Percentiles rank a stretch among this genome's conserved stretches.
These are phyloP conservation scores for Nyctibius grandis DNA, from an alignment of 2,797 vertebrate genomes.

Conservation along the genomic window DNA sequence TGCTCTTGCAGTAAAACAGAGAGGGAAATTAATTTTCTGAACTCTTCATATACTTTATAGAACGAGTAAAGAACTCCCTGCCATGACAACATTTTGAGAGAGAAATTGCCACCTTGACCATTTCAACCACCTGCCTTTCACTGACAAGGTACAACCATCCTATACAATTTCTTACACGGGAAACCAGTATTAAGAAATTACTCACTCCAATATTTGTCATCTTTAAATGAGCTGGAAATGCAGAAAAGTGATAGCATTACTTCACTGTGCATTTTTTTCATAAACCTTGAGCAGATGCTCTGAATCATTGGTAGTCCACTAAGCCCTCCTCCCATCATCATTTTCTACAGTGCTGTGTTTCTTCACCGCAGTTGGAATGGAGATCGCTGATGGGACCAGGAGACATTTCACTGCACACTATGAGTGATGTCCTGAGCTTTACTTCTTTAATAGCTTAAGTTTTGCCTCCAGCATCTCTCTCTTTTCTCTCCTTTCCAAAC, in stretches of 20 bases:
- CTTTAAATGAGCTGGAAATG: neutral
- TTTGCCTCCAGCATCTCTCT: neutral
- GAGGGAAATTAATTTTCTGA: neutral
- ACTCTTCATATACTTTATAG: neutral
- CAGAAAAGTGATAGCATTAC: neutral
- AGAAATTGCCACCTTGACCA: neutral
- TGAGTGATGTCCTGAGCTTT: neutral
- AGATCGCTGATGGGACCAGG: neutral
- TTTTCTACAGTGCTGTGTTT: neutral
- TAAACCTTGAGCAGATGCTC: neutral
- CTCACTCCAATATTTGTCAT: neutral
- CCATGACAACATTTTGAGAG: neutral
- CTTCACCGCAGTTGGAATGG: accelerated
- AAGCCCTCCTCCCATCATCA: neutral
- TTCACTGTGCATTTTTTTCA: neutral
- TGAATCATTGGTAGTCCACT: neutral
- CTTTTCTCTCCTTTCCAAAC: neutral
- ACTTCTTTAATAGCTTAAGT: neutral
- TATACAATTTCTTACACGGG: neutral
- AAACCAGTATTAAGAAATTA: neutral
- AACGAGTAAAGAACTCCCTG: neutral
- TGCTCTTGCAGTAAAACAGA: neutral
- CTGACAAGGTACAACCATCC: neutral
- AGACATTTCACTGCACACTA: neutral
- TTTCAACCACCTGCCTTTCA: neutral